phyloP scores from a whole-genome alignment of 2,797 vertebrate species.

The Glossophaga mutica region DNA sequence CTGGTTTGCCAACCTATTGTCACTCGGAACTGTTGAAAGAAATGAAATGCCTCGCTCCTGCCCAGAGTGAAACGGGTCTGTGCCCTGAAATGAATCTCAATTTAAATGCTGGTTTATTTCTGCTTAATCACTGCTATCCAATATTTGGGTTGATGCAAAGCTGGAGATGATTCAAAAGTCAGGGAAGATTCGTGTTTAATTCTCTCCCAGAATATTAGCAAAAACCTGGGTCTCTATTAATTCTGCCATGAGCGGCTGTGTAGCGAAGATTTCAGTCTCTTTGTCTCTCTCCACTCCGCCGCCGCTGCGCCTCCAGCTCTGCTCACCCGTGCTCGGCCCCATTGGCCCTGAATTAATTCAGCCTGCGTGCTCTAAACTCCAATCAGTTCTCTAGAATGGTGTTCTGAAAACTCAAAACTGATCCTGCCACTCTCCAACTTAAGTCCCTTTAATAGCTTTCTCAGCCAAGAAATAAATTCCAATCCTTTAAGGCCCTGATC shows the following conservation, averaged over 20 bases:
- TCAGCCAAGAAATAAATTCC: background rate
- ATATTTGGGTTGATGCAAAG: slow-evolving; percentile 1
- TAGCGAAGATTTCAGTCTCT: background rate
- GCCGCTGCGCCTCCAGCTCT: too few species aligned
- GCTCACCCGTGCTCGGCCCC: background rate
- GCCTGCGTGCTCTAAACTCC: background rate
- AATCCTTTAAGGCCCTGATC: background rate
- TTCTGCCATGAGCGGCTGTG: background rate
- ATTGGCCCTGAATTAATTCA: background rate
- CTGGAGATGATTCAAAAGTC: slow-evolving; percentile 37
- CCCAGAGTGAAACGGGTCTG: slow-evolving; percentile 49
- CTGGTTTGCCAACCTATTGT: slow-evolving; percentile 56
- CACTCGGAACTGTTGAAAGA: slow-evolving; percentile 64
- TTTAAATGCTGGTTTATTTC: slow-evolving; percentile 60
- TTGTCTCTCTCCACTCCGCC: background rate
- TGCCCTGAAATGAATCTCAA: slow-evolving; percentile 54
- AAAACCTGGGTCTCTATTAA: background rate
- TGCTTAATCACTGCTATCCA: slow-evolving; percentile 53
- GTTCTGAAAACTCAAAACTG: slow-evolving; percentile 2
- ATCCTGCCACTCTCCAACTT: background rate
- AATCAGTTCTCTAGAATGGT: background rate
- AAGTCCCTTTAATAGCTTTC: background rate
- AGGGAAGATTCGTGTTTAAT: slow-evolving; percentile 1
- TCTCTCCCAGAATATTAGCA: background rate
- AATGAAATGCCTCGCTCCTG: slow-evolving; percentile 59